Conservation (phyloP, 2,888 invertebrate genomes). For the Eupeodes latifasciatus region DNA sequence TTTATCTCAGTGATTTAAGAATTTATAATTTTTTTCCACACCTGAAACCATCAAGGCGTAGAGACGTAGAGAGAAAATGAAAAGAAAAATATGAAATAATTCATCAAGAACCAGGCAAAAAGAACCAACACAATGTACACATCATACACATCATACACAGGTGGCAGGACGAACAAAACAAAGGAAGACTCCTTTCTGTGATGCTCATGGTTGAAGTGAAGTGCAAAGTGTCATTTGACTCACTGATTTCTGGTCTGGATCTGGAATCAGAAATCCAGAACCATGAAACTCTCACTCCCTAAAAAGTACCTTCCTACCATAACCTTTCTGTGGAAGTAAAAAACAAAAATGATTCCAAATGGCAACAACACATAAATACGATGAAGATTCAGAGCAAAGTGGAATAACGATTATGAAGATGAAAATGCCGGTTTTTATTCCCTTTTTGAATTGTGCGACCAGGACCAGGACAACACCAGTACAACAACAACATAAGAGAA, state of each 20-base stretch:
- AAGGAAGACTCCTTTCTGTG: neutral
- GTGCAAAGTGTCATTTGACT: conserved; percentile 63
- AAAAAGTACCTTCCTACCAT: neutral
- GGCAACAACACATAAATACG: conserved; percentile 47
- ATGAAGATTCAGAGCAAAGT: conserved; percentile 36
- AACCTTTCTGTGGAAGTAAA: neutral
- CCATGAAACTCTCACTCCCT: conserved; percentile 24
- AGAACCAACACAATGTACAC: conserved; percentile 27
- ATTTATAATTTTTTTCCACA: conserved; percentile 58
- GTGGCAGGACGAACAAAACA: conserved; percentile 28
- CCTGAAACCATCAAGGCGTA: conserved; percentile 15
- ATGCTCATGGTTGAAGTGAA: conserved; percentile 27
- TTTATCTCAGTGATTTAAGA: conserved; percentile 42
- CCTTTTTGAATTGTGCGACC: conserved; percentile 29
- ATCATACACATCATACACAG: conserved; percentile 27
- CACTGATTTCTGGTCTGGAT: conserved; percentile 55
- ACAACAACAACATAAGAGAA: neutral
- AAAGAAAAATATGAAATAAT: conserved; percentile 17
- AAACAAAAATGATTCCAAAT: neutral
- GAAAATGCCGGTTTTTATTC: conserved; percentile 71
- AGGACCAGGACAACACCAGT: conserved; percentile 30
- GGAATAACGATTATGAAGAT: conserved; percentile 36
- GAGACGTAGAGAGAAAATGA: neutral
- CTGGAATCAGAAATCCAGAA: conserved; percentile 15
- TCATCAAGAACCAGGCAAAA: conserved; percentile 11